These are phyloP conservation scores for Rhodeus uyekii DNA, from an alignment of 2,797 vertebrate genomes.

Conservation along the genomic window DNA sequence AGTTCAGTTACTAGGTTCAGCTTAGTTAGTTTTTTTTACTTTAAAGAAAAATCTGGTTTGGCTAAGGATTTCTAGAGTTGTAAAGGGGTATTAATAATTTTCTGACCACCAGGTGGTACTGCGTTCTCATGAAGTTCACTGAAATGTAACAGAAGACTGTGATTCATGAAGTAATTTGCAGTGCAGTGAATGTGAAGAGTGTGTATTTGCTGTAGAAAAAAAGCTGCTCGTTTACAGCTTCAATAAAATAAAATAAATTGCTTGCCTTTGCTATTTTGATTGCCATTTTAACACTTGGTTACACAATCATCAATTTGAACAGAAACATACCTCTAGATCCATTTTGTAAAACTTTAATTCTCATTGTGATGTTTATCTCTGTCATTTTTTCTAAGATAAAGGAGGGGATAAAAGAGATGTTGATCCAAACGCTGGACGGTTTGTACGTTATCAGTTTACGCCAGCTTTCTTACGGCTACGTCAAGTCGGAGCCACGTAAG, in stretches of 20 bases:
- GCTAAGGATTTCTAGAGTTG: neutral
- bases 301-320: neutral
- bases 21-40: too few species aligned
- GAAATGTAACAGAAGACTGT: neutral
- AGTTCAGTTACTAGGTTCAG: too few species aligned
- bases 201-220: neutral
- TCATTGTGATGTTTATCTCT: neutral
- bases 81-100: neutral
- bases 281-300: neutral
- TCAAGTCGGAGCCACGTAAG: constrained; percentile 98
- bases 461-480: constrained; percentile 92
- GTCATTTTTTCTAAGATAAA: constrained; percentile 80
- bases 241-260: neutral
- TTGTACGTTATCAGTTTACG: constrained; percentile 97
- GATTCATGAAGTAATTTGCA: neutral
- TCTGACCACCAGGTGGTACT: constrained; percentile 1
- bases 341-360: neutral
- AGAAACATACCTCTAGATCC: neutral
- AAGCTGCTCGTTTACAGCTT: neutral
- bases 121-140: neutral
- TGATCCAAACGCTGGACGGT: constrained; percentile 92
- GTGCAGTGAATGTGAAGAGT: too few species aligned
- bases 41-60: too few species aligned
- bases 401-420: constrained; percentile 84
- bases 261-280: neutral